These are phyloP conservation scores for Synanthedon myopaeformis DNA, from an alignment of 2,888 invertebrate species.

Conservation along the genomic window DNA sequence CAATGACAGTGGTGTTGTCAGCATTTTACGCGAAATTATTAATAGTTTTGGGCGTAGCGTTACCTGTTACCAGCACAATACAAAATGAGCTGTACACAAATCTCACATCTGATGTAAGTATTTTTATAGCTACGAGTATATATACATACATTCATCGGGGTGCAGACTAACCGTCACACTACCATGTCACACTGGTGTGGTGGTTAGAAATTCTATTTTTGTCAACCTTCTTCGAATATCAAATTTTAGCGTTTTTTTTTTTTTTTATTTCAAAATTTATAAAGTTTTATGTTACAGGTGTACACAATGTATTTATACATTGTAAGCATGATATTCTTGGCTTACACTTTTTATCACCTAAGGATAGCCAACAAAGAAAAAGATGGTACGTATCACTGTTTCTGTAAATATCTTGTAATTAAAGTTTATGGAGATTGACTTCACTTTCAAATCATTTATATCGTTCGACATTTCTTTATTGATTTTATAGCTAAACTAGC, in stretches of 20 bases:
- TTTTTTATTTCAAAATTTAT: background rate
- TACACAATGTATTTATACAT: constrained; percentile 81
- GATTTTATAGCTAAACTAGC: no score
- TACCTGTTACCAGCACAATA: constrained; percentile 74
- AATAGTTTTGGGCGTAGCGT: constrained; percentile 73
- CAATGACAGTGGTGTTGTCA: constrained; percentile 71
- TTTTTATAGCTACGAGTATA: no score
- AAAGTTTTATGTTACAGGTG: constrained; percentile 54
- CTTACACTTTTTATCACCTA: constrained; percentile 76
- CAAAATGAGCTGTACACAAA: constrained; percentile 64
- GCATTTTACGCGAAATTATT: constrained; percentile 75
- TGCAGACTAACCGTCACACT: no score
- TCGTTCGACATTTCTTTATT: no score
- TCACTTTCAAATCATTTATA: no score
- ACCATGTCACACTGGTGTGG: no score
- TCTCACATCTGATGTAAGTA: constrained; percentile 55
- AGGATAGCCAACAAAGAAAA: constrained; percentile 44
- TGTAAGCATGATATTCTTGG: constrained; percentile 77
- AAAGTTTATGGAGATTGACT: no score
- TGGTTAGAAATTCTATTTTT: no score
- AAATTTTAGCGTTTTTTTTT: no score
- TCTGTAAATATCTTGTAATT: no score
- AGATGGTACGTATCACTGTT: constrained; percentile 30
- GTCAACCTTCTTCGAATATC: no score
- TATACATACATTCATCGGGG: no score